Evolutionary conservation across 1,140 invertebrate genomes (phyloP).

Genomic region (Venustaconcha ellipsiformis): DNA sequence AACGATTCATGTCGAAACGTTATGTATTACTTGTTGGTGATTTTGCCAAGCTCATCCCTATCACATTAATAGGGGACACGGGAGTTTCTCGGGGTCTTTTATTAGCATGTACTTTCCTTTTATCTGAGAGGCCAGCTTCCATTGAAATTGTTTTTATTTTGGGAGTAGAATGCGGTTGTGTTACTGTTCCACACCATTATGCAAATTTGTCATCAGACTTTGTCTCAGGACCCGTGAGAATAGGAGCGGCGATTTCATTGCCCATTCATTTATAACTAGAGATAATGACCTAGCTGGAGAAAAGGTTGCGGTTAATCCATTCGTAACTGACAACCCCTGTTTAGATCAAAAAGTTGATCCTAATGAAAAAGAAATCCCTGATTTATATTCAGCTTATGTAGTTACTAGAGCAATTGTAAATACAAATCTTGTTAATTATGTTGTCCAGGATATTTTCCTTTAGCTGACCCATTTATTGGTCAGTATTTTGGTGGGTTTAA

Average conservation of each 20-base stretch:
- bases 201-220: background rate
- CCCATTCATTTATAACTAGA: conserved; percentile 33
- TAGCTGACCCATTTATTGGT: conserved; percentile 1
- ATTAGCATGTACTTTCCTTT: too few species aligned
- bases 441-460: conserved; percentile 1
- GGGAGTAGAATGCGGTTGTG: too few species aligned
- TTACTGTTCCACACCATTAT: too few species aligned
- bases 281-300: conserved; percentile 40
- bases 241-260: conserved; percentile 21
- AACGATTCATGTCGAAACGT: too few species aligned
- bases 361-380: conserved; percentile 9
- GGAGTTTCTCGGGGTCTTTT: too few species aligned
- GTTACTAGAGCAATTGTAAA: conserved; percentile 33
- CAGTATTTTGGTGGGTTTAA: background rate
- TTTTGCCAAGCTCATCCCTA: too few species aligned
- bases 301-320: conserved; percentile 23
- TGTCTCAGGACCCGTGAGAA: conserved; percentile 17
- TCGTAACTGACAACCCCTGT: conserved; percentile 19
- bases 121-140: too few species aligned
- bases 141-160: too few species aligned
- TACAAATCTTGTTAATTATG: conserved; percentile 4
- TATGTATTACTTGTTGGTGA: too few species aligned
- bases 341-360: background rate
- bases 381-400: conserved; percentile 33
- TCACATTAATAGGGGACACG: too few species aligned